phyloP scores from a whole-genome alignment of 2,797 vertebrate species.

The Acipenser transmontanus region DNA sequence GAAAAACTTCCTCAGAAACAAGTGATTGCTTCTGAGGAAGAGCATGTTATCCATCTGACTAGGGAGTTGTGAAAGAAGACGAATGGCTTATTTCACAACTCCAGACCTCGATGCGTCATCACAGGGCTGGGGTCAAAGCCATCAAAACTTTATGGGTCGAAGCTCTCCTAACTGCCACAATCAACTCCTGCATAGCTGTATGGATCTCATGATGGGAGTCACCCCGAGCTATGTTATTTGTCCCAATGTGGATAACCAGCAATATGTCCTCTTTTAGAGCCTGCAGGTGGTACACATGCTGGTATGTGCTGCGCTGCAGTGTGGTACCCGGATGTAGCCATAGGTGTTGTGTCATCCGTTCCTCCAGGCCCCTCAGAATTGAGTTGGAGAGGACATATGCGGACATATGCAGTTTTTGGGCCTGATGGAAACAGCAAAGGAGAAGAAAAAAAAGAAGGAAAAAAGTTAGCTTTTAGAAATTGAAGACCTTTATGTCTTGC shows the following conservation, averaged over 20 bases:
- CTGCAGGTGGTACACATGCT: background rate
- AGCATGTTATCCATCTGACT: no score
- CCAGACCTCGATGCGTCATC: no score
- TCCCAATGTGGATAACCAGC: background rate
- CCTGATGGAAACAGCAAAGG: background rate
- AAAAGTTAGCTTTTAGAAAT: background rate
- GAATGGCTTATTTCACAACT: no score
- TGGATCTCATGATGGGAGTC: background rate
- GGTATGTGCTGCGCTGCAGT: background rate
- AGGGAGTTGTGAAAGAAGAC: no score
- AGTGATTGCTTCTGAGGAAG: no score
- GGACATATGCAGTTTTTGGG: no score
- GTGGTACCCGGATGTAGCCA: background rate
- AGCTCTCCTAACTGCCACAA: no score
- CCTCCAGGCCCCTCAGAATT: no score
- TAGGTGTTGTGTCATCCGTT: background rate
- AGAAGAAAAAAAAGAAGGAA: background rate
- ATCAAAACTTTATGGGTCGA: no score
- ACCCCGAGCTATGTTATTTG: background rate
- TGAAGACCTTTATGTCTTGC: background rate
- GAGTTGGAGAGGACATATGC: no score
- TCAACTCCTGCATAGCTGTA: background rate
- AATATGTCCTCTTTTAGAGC: background rate
- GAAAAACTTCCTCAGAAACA: no score
- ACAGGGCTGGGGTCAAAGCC: no score